Conservation (phyloP, 2,113 vertebrate species). For the Muscicapa adusta region DNA sequence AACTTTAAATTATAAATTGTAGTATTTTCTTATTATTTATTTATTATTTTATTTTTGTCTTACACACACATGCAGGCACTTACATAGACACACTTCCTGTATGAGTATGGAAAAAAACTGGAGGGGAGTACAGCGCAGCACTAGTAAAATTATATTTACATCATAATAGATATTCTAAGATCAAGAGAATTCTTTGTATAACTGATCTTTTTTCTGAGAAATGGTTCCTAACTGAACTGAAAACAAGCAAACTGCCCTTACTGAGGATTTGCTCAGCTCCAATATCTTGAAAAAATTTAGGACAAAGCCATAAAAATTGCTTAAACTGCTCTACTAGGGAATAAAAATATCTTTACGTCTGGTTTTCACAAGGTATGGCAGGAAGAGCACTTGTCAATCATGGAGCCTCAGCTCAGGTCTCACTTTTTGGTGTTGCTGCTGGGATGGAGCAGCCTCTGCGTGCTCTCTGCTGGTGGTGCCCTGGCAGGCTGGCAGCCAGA, state of each 20-base stretch:
- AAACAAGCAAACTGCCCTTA: neutral
- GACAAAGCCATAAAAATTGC: neutral
- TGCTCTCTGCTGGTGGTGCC: neutral
- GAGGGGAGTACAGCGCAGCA: neutral
- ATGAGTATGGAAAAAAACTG: neutral
- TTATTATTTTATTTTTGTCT: neutral
- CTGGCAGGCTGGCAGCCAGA: neutral
- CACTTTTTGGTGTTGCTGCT: neutral
- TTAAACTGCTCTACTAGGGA: neutral
- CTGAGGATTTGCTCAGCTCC: neutral
- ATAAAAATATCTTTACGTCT: neutral
- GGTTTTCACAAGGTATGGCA: neutral
- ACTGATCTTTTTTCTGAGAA: neutral
- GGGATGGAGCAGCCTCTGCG: neutral
- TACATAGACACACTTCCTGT: rapidly evolving
- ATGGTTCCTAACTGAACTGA: neutral
- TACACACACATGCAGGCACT: neutral
- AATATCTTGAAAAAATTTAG: neutral
- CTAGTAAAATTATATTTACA: neutral
- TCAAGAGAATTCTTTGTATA: neutral
- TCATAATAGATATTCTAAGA: neutral
- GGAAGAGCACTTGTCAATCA: neutral
- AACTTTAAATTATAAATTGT: neutral
- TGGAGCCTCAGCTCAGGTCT: neutral
- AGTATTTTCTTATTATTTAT: neutral